Base-by-base conservation (phyloP, 1,140 invertebrate species). In the Zaprionus ornatus region DNA sequence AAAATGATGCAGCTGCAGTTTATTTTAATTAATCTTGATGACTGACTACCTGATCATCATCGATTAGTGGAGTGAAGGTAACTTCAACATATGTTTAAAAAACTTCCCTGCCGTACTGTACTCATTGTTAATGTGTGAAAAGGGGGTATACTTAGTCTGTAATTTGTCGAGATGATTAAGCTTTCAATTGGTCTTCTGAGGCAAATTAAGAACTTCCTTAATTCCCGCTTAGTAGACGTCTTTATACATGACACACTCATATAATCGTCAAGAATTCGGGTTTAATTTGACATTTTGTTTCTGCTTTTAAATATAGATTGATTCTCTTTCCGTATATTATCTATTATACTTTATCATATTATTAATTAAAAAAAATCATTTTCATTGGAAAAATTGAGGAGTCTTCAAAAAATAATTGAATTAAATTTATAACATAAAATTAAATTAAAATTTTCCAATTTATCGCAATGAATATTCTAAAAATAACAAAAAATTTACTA, bases 21-120 rank as follows among this genome's bases (percentile, higher is more conserved):
- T 77, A 83, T 77, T 74, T 66, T 65, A 59, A 78, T 72, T 71
- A 64, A 75, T 64, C 54, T 50, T 65, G 60, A 71, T 75, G 67
- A 71, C 61, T 75, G 59, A 62, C 72, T 63, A 57, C 50, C 40
- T 75, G 73, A 75, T 71, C 73, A 75, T 75, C 27, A 75, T 75
- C 27, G 73, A 75, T 75, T 54, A 71, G 61, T 54, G 27, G 10
- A 23, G 27, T 52, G 42, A 50, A 50, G 45, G 45, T 12, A 50
- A 23, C 45, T 4, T 4, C 19, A 50, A 23, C 45, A 48, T 48
- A 13, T 9, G 29, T 45, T 17, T n/a, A 45, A 45, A 45, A 19
- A 23, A 23, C 19, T 50, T 23, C 19, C 10, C 45, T 23, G 15
- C 2, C 19, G 45, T 3, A n/a, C 5, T 40, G 37, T 40, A n/a